These are phyloP conservation scores for Trogon surrucura DNA, from an alignment of 2,113 vertebrate species.

Conservation along the genomic window DNA sequence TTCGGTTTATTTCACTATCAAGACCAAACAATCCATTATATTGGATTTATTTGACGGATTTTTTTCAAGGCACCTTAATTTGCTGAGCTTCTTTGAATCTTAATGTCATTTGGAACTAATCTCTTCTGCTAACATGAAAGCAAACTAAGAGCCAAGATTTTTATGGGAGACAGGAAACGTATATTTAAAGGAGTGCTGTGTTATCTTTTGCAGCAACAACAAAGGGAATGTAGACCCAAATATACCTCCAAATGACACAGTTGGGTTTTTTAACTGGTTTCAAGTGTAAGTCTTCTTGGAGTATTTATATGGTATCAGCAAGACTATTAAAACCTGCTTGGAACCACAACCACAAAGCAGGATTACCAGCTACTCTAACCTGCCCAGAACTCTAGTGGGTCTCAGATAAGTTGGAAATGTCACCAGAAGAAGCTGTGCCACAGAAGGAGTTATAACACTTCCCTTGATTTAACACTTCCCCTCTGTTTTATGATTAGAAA, in stretches of 20 bases:
- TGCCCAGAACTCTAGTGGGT: neutral
- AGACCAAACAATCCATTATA: conserved; percentile 40
- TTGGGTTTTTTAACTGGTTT: conserved; percentile 23
- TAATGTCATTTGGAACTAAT: conserved; percentile 55
- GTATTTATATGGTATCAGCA: neutral
- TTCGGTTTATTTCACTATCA: conserved; percentile 17
- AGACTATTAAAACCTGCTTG: conserved; percentile 16
- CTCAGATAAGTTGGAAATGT: neutral
- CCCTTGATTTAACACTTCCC: neutral
- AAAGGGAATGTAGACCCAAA: conserved; percentile 41
- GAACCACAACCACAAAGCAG: neutral
- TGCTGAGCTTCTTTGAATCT: conserved; percentile 52
- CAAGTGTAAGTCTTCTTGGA: conserved; percentile 18
- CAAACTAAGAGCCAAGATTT: conserved; percentile 52
- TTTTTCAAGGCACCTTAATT: conserved; percentile 45
- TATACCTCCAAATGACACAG: neutral
- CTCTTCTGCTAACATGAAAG: conserved; percentile 58
- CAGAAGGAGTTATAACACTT: neutral
- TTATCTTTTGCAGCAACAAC: conserved; percentile 45
- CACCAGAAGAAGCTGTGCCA: neutral
- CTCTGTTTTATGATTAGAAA: neutral
- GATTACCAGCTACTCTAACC: neutral
- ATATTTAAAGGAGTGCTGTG: conserved; percentile 26
- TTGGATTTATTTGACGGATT: conserved; percentile 43
- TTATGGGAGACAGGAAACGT: conserved; percentile 20